These are phyloP conservation scores for Calliopum simillimum DNA, from an alignment of 2,888 invertebrate species.

Conservation along the genomic window DNA sequence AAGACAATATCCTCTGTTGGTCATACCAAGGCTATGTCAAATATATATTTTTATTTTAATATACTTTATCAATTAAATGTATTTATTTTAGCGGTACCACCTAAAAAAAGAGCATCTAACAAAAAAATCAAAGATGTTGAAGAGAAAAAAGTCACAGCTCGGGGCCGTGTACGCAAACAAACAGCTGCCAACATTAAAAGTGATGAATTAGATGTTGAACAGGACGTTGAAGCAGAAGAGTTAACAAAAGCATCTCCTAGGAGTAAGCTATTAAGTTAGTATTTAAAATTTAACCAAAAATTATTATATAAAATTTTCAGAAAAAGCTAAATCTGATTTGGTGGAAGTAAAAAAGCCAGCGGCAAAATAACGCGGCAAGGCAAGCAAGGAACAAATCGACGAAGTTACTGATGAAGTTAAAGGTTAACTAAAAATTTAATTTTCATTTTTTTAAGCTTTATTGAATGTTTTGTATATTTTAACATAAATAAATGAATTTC, in stretches of 20 bases:
- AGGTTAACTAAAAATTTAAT: background rate
- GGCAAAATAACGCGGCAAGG: constrained; percentile 41
- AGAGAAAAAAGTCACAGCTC: constrained; percentile 40
- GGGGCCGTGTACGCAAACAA: background rate
- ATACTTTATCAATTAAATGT: background rate
- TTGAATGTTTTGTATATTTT: too few species aligned
- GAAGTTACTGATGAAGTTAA: constrained; percentile 16
- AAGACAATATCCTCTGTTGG: too few species aligned
- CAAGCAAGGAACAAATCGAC: constrained; percentile 38
- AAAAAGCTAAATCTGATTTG: constrained; percentile 14
- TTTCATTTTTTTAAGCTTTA: too few species aligned
- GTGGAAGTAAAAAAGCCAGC: constrained; percentile 32
- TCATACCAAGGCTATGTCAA: too few species aligned
- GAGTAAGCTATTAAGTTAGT: too few species aligned
- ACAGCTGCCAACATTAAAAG: background rate
- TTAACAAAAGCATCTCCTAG: too few species aligned
- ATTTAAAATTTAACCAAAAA: too few species aligned
- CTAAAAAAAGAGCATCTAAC: constrained; percentile 8
- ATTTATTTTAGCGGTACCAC: constrained; percentile 9
- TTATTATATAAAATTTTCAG: too few species aligned
- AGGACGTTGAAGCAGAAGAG: constrained; percentile 34
- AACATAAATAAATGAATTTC: too few species aligned
- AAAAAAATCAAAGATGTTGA: constrained; percentile 18
- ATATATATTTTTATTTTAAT: background rate
- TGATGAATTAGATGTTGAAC: background rate